Evolutionary conservation across 2,113 vertebrate genomes (phyloP).

Genomic region (Hippocampus abdominalis): DNA sequence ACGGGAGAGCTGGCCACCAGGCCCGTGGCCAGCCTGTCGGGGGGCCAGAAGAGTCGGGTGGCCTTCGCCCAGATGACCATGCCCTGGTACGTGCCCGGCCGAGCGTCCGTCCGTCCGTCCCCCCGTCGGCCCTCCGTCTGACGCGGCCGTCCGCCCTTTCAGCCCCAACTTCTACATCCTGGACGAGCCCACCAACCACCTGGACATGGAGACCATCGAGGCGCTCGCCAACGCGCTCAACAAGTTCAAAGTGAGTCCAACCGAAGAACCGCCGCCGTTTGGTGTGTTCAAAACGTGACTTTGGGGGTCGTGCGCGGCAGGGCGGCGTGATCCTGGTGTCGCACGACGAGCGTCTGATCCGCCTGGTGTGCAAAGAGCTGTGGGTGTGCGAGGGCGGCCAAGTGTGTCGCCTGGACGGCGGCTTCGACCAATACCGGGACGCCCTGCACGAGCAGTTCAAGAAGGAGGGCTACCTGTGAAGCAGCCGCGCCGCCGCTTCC

Average conservation of each 20-base stretch:
- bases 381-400: slow-evolving; percentile 88
- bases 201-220: slow-evolving; percentile 99
- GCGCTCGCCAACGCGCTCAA: slow-evolving; percentile 88
- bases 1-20: slow-evolving; percentile 88
- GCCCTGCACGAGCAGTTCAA: slow-evolving; percentile 95
- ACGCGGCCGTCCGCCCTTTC: slow-evolving; percentile 25
- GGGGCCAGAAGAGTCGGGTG: slow-evolving; percentile 96
- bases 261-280: no score
- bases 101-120: rapidly evolving
- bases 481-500: slow-evolving; percentile 8
- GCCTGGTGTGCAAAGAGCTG: slow-evolving; percentile 89
- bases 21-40: slow-evolving; percentile 91
- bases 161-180: slow-evolving; percentile 98
- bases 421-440: slow-evolving; percentile 93
- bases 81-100: slow-evolving; percentile 75
- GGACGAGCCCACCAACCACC: slow-evolving; percentile 95
- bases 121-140: background rate
- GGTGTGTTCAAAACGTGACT: no score
- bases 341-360: slow-evolving; percentile 93
- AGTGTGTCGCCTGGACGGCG: slow-evolving; percentile 85
- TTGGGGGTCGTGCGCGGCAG: slow-evolving; percentile 53
- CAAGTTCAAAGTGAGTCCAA: slow-evolving; percentile 79
- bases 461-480: slow-evolving; percentile 93
- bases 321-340: slow-evolving; percentile 93
- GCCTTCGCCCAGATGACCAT: slow-evolving; percentile 99